Percentiles rank a stretch among this genome's conserved stretches.
Conservation (phyloP, 1,140 invertebrate genomes). For the Stegodyphus mimosarum region DNA sequence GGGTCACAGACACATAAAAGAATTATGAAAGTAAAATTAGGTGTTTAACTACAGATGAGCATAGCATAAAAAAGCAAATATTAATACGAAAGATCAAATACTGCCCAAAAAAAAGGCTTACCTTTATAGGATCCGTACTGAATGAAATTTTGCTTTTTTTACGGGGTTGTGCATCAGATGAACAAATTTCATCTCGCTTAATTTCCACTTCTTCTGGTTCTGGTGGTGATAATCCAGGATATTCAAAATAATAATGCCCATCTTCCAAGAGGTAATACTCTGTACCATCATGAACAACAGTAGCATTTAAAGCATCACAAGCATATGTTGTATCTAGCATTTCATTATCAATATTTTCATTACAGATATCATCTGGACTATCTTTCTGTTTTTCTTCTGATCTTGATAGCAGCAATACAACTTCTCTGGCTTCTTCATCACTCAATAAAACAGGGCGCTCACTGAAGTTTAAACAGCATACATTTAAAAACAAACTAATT, state of each 20-base stretch:
- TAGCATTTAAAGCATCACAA: conserved; percentile 8
- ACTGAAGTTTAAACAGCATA: not conserved
- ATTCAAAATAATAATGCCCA: conserved; percentile 93
- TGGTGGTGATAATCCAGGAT: conserved; percentile 75
- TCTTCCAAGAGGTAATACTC: conserved; percentile 72
- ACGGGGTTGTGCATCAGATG: conserved; percentile 67
- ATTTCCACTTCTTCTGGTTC: conserved; percentile 63
- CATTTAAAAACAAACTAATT: too few species aligned
- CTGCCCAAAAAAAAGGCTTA: conserved; percentile 63
- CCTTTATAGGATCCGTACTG: conserved; percentile 83
- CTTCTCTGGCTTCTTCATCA: conserved; percentile 87
- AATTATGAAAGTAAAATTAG: too few species aligned
- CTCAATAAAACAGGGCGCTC: conserved; percentile 81
- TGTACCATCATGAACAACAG: conserved; percentile 62
- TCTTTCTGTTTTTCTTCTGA: conserved; percentile 70
- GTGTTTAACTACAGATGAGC: too few species aligned
- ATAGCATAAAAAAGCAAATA: too few species aligned
- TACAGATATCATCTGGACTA: not conserved
- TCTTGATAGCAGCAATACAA: conserved; percentile 76
- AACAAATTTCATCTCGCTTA: not conserved
- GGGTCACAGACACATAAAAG: too few species aligned
- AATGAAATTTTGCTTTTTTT: conserved; percentile 88
- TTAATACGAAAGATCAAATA: not conserved
- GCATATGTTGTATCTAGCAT: conserved; percentile 20
- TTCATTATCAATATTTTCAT: conserved; percentile 15